Base-by-base conservation (phyloP, 1,140 invertebrate genomes). In the Drosophila sproati region DNA sequence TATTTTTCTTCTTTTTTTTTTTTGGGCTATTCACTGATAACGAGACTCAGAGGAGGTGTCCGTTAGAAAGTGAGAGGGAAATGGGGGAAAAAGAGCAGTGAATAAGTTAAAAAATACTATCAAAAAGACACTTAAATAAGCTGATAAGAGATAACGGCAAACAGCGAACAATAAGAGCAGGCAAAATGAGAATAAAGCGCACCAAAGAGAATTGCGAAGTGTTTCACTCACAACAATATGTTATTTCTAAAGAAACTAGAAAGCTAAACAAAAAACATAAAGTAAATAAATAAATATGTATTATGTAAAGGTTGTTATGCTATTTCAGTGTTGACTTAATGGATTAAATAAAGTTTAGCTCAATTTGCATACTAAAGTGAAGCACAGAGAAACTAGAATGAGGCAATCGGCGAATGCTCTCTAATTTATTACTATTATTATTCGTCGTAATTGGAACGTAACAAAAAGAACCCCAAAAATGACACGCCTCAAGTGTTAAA, bases 391-490 rank as follows among this genome's bases (percentile, higher is more conserved):
- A 20, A 20, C 20, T 20, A 20, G 20, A 20, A 20, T 52, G 47
- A 32, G 31, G 41, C 32, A 48, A 28, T 43, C 39, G n/a, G 8
- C 45, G 4, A 6, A 6, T 6, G 51, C 35, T 51, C 12, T 60
- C 52, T 47, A 39, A 37, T 35, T 20, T 6, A 28, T 43, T 64
- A 45, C 45, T 64, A 29, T 41, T 64, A 55, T 76, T 87, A 77
- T 82, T 71, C 55, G 34, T 57, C 63, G 35, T 72, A 80, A 89
- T 80, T 73, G 66, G 83, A 88, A 88, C 83, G 85, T 80, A 88
- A 88, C 85, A 77, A 80, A 82, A 3, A 41, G 6, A 37, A 37
- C 2, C 35, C 6, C 5, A 5, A 37, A 41, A 41, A 41, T 41
- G 10, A n/a, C 39, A 41, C 10, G 39, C 39, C 10, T 39, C 50